A percentile compares a stretch with the other conserved stretches of the same genome.
phyloP scores from a whole-genome alignment of 2,888 invertebrate genomes.

The Heliconius sara region DNA sequence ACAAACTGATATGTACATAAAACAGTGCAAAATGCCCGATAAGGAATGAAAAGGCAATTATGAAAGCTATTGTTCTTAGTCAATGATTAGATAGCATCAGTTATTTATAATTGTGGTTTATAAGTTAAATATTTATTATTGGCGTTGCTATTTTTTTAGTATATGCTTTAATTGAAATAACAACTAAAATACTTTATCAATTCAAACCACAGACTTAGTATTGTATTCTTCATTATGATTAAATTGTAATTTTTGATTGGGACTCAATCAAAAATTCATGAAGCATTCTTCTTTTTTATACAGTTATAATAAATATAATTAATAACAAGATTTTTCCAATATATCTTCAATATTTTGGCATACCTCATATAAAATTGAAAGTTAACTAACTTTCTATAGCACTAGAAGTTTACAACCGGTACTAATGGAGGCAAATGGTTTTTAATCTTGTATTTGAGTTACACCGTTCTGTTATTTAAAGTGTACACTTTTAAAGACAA shows the following conservation, averaged over 20 bases:
- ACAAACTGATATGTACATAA: background rate
- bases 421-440: constrained; percentile 44
- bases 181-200: too few species aligned
- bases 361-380: constrained; percentile 11
- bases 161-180: background rate
- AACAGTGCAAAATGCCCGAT: constrained; percentile 6
- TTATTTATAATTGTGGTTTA: background rate
- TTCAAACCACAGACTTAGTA: too few species aligned
- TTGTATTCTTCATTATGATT: too few species aligned
- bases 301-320: background rate
- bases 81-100: constrained; percentile 7
- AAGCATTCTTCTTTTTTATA: background rate
- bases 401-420: constrained; percentile 44
- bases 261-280: too few species aligned
- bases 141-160: background rate
- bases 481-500: constrained; percentile 15
- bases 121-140: background rate
- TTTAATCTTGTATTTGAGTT: constrained; percentile 34
- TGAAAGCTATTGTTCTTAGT: constrained; percentile 14
- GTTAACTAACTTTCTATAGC: constrained; percentile 57
- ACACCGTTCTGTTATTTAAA: constrained; percentile 6
- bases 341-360: background rate
- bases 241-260: too few species aligned
- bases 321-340: background rate
- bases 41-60: constrained; percentile 13